Conservation (phyloP, 2,113 vertebrate genomes). For the Poecile atricapillus region DNA sequence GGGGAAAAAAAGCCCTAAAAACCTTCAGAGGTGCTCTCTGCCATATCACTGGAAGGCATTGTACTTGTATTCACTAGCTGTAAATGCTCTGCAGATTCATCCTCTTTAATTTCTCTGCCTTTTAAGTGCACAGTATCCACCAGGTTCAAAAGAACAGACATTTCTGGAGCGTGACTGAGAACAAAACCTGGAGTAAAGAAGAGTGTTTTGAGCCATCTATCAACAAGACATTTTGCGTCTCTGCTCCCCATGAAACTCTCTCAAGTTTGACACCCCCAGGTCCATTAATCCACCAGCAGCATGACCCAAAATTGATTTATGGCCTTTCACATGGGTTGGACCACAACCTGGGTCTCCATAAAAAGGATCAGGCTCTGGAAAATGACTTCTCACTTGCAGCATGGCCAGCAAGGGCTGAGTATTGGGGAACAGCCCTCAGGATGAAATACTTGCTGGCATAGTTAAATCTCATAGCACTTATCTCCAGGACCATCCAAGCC, state of each 20-base stretch:
- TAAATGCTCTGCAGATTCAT: neutral
- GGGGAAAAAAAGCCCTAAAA: neutral
- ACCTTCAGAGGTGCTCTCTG: neutral
- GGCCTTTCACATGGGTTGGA: neutral
- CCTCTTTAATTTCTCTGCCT: constrained; percentile 38
- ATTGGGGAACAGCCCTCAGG: neutral
- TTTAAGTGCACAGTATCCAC: neutral
- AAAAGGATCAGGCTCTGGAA: neutral
- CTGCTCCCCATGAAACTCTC: neutral
- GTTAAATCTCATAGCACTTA: neutral
- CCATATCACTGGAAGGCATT: neutral
- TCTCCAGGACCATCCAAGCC: neutral
- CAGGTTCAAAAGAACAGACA: constrained; percentile 16
- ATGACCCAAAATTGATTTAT: neutral
- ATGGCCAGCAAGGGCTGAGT: neutral
- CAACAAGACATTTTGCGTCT: neutral
- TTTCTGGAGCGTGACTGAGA: constrained; percentile 6
- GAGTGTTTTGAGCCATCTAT: neutral
- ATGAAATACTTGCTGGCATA: neutral
- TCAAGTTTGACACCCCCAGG: neutral
- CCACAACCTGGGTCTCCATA: neutral
- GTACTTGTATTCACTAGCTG: neutral
- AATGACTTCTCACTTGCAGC: neutral
- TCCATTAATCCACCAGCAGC: neutral
- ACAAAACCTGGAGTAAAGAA: neutral